Base-by-base conservation (phyloP, 2,113 vertebrate species). In the Takifugu bimaculatus region DNA sequence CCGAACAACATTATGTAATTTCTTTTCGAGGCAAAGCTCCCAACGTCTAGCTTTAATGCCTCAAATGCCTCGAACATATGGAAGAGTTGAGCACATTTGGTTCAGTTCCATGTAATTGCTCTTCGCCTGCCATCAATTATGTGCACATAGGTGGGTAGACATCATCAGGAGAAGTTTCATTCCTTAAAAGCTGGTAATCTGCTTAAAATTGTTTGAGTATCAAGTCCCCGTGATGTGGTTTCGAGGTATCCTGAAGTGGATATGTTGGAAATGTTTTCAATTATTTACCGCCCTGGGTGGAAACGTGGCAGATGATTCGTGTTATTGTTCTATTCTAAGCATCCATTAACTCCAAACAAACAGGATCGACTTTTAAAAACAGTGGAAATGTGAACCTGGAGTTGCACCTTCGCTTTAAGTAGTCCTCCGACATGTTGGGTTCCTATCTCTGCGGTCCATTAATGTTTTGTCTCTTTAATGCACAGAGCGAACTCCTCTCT, bases 61-160 rank as follows among this genome's bases (percentile, higher is more conserved):
- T 35, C 60, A 54, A 60, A 39, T 63, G 26, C 28, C 53, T 64
- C 42, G 32, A 49, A 26, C 45, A 62, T 64, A 55, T 79, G 73
- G 75, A 65, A 43, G 50, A 67, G 55, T 69, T 60, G 55, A 5
- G n/a, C 68, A 85, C 88, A 90, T 78, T 74, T 86, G 87, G 86
- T 64, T 78, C 57, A 64, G 65, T 55, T 53, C 66, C 65, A 49
- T 69, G 73, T 83, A 88, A 87, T 86, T 89, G 68, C 62, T 56
- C 77, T 63, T 57, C 60, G 76, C 75, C 91, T 89, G 88, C 70
- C 64, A 84, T 88, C 84, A 84, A 87, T 90, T 89, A 89, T 77
- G 72, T 80, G 49, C 58, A 66, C 50, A 39, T 60, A 72, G 43
- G 63, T 63, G 60, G 20, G 59, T 53, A 58, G 68, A 49, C 81